phyloP scores from a whole-genome alignment of 1,140 invertebrate species.

The Delia radicum region DNA sequence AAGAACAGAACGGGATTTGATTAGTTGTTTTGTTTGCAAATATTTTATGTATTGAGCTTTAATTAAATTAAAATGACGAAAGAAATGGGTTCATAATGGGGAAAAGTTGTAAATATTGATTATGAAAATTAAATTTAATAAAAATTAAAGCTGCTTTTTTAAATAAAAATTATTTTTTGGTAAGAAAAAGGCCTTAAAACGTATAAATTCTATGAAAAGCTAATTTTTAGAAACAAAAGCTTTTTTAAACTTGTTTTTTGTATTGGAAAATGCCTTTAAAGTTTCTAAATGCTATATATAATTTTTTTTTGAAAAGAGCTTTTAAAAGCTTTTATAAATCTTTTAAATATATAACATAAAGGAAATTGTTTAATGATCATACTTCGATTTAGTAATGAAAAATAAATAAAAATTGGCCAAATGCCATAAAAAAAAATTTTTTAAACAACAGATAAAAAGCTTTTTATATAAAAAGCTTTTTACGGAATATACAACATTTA shows the following conservation, averaged over 20 bases:
- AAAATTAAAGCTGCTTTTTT: no score
- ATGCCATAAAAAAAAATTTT: no score
- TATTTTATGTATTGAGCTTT: no score
- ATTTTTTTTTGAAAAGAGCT: no score
- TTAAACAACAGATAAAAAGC: no score
- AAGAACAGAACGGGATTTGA: constrained; percentile 14
- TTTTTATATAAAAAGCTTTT: no score
- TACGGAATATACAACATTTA: no score
- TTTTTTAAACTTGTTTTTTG: background rate
- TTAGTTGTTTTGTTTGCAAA: background rate
- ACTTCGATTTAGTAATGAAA: no score
- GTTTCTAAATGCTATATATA: background rate
- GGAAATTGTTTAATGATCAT: background rate
- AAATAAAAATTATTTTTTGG: background rate
- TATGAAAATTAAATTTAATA: background rate
- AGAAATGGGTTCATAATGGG: constrained; percentile 11
- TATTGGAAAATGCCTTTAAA: constrained; percentile 4
- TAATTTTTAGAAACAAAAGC: background rate
- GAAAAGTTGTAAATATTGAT: constrained; percentile 9
- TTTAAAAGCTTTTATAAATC: background rate
- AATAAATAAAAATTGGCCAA: no score
- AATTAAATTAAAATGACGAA: background rate
- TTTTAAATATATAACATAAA: background rate
- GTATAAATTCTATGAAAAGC: no score
- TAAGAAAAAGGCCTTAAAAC: no score